Percentiles rank a stretch among this genome's conserved stretches.
These are phyloP conservation scores for Orbicella faveolata DNA, from an alignment of 64 coral and sea anemone species.

Conservation along the genomic window DNA sequence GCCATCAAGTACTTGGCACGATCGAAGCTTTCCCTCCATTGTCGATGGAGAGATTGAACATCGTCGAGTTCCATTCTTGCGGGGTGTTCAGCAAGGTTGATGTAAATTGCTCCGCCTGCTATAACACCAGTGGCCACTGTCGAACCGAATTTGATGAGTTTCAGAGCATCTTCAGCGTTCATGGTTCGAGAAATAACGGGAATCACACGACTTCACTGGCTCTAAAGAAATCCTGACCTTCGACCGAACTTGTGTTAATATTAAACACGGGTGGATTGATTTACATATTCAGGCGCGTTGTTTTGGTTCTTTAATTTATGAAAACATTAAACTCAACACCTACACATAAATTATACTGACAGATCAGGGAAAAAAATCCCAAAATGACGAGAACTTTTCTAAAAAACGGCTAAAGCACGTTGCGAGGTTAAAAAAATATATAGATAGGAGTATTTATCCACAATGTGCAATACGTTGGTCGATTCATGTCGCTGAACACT, in stretches of 20 bases:
- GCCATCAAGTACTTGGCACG: constrained; percentile 47
- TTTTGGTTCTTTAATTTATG: background rate
- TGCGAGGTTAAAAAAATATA: too few species aligned
- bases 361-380: too few species aligned
- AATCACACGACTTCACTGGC: background rate
- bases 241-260: background rate
- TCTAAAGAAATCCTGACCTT: background rate
- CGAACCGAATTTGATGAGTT: constrained; percentile 41
- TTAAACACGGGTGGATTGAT: background rate
- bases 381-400: too few species aligned
- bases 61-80: constrained; percentile 58
- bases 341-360: too few species aligned
- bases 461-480: too few species aligned
- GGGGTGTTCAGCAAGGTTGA: constrained; percentile 54
- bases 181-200: background rate
- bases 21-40: constrained; percentile 45
- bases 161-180: constrained; percentile 36
- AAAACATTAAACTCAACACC: background rate
- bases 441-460: too few species aligned
- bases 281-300: background rate
- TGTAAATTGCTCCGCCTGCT: constrained; percentile 55
- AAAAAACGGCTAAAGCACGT: too few species aligned
- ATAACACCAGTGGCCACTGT: constrained; percentile 45
- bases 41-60: constrained; percentile 29
- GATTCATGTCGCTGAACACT: too few species aligned